Evolutionary conservation across 1,140 invertebrate genomes (phyloP), one percentile per base, ranked within the genome.

Genomic region (Lepeophtheirus salmonis): DNA sequence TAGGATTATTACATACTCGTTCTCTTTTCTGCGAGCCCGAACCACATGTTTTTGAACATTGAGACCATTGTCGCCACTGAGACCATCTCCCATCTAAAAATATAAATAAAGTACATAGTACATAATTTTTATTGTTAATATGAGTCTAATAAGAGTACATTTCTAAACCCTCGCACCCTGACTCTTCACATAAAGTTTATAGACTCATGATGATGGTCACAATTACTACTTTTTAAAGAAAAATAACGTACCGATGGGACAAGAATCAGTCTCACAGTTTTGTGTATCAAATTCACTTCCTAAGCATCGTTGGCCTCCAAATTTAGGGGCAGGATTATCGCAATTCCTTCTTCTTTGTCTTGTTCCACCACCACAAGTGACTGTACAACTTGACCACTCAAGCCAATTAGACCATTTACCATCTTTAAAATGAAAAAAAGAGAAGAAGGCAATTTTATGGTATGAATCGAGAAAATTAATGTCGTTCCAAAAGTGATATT

Each of bases 361-460:
- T 14, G 64, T 56, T 0, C 86, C 86, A 12, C 81, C 75, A 13
- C 84, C 82, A 82, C 25, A 76, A 4, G 72, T 70, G 6, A 67
- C 64, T 4, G 70, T 69, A 63, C 72, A 73, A 17, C 63, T 58
- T 0, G 68, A 70, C 72, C 72, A 74, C 4, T 61, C 41, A 30
- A 66, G 67, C 72, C 71, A 74, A 14, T 68, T 67, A 3, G 70
- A 69, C 73, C 73, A 74, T 17, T 54, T 14, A 16, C 52, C 52
- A 23, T 54, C 16, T 54, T 18, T 3, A 17, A n/a, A n/a, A n/a
- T n/a, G n/a, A n/a, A n/a, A n/a, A 13, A 20, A 54, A 54, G 52
- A 54, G n/a, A n/a, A 54, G 13, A 54, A n/a, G n/a, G 18, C 23
- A 17, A n/a, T 21, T 20, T 54, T n/a, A n/a, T n/a, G n/a, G n/a